Evolutionary conservation across 2,797 vertebrate species (phyloP), one percentile per base, ranked within the genome.

Genomic region (Pseudochromis fuscus): DNA sequence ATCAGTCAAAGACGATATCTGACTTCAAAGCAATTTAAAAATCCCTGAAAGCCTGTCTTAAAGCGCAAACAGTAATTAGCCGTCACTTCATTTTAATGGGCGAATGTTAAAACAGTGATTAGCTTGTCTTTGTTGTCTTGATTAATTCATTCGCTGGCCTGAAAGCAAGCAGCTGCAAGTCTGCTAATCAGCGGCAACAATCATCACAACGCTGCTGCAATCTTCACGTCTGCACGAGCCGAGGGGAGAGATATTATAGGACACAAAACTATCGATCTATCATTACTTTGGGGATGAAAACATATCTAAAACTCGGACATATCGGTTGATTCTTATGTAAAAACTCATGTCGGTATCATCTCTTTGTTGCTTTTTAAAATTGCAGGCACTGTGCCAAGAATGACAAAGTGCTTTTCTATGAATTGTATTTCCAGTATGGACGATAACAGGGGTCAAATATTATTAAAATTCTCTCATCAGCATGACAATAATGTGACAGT

Each of bases 71-170:
- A 81, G 60, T 85, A 89, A 92, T 89, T 88, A 91, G 59, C 83
- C 86, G 49, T 88, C 75, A 76, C 85, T 91, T 86, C 50, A 79
- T 86, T n/a, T 77, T 92, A 91, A 93, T 93, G 80, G 79, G 70
- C 3, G 51, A 79, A 84, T 81, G 77, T 88, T 93, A 92, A 91
- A 92, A 91, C 86, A 84, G 74, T 87, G 88, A 91, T 93, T 92
- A 94, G 84, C 83, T 76, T 55, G 84, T 89, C 87, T 91, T 91
- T 91, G 91, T 93, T 82, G 76, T 80, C 77, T 70, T 87, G 85
- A 91, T 91, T 89, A 88, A 90, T 85, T 89, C 74, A 87, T 86
- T 88, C 57, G 23, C 68, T 63, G 62, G 25, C 19, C 19, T 87
- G 85, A 88, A 84, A 84, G 84, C 81, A 78, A 88, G 68, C 92